Base-by-base conservation (phyloP, 2,888 invertebrate species). In the Chromoteleia sp. region DNA sequence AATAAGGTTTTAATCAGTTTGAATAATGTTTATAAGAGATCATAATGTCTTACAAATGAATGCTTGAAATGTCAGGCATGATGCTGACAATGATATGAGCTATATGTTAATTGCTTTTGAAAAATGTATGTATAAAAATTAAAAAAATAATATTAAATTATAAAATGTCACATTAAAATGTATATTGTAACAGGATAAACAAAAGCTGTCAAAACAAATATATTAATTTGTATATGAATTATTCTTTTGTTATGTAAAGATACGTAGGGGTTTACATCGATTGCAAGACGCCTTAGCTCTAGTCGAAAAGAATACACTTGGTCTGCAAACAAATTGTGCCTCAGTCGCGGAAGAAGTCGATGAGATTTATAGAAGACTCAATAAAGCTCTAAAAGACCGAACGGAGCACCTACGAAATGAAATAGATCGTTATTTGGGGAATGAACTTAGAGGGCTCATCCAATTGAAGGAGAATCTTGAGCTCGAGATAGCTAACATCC, bases 321-420 rank as follows among this genome's bases (percentile, higher is more conserved):
- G 96, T 83, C 93, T 99, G 76, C 97, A 97, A 92, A 95, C 96
- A 68, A 99, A 98, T 92, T 97, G 97, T 88, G 95, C 95, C 67
- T 96, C 97, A 76, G 98, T 98, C 2, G 95, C 96, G 59, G 97
- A 98, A 86, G 99, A 99, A 93, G 96, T 99, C 50, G 97, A 98
- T 86, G 98, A 98, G 92, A 97, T 98, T 86, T 96, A 97, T 91
- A 94, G 97, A 89, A 94, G 98, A 87, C 94, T 98, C 84, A 94
- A 96, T 81, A 98, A 98, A 92, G 97, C 97, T 48, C 93, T 98
- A 29, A 97, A 97, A 93, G 98, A 98, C 92, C 94, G 98, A 86
- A 96, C 97, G 14, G 97, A 97, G 89, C 95, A 96, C 91, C 93
- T 98, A 84, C 95, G 97, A 89, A 95, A 95, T 86, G 98, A 99